Conservation (phyloP, 2,888 invertebrate genomes). For the Pyrrhosoma nymphula region DNA sequence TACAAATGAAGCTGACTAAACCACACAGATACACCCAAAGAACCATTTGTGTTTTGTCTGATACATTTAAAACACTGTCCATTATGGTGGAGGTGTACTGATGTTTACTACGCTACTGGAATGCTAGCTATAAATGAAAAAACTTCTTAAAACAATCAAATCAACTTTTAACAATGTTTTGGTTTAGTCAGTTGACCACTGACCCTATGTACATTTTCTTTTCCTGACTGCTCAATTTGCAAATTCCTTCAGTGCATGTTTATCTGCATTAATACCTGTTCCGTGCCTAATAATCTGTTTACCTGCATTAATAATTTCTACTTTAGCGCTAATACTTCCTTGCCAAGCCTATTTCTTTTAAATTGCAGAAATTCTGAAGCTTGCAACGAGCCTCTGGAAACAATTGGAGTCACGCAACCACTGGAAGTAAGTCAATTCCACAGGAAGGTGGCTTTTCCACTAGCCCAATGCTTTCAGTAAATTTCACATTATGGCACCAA, state of each 20-base stretch:
- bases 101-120: no score
- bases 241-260: background rate
- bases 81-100: background rate
- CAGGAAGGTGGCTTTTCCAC: no score
- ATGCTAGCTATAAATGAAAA: background rate
- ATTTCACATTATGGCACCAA: no score
- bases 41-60: background rate
- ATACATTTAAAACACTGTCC: background rate
- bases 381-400: constrained; percentile 27
- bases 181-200: background rate
- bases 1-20: background rate
- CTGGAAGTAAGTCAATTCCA: background rate
- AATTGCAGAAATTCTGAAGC: constrained; percentile 20
- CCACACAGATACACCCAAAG: background rate
- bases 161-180: background rate
- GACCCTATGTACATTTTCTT: background rate
- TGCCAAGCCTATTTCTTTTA: background rate
- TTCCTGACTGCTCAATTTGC: background rate
- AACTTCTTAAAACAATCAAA: background rate
- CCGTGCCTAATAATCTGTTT: no score
- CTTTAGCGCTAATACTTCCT: background rate
- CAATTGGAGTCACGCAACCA: background rate
- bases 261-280: no score
- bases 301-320: background rate
- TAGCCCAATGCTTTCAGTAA: no score